Evolutionary conservation across 2,113 vertebrate species (phyloP).

Genomic region (Myotis brandtii): DNA sequence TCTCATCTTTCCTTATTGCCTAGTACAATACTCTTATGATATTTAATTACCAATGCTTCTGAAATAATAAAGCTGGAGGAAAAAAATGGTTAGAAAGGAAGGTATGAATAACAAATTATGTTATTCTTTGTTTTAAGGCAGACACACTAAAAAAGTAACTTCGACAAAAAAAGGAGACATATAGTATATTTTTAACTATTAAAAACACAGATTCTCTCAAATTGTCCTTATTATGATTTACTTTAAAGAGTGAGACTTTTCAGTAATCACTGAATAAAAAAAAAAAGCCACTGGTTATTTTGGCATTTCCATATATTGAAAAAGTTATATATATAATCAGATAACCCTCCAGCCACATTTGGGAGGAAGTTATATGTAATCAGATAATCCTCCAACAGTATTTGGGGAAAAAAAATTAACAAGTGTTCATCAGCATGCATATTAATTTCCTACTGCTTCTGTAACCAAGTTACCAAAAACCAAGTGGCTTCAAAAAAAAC

Average conservation of each 20-base stretch:
- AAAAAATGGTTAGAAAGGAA: neutral
- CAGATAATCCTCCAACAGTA: neutral
- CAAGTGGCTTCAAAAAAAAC: neutral
- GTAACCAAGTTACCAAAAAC: neutral
- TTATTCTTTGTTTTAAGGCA: neutral
- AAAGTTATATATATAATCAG: neutral
- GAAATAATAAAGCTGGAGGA: neutral
- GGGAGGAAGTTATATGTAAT: neutral
- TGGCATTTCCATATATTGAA: neutral
- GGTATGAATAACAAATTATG: neutral
- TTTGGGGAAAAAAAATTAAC: neutral
- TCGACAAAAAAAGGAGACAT: constrained; percentile 25
- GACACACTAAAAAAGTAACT: neutral
- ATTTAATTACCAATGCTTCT: neutral
- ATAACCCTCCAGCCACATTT: neutral
- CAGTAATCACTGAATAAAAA: neutral
- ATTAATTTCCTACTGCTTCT: neutral
- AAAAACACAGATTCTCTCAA: neutral
- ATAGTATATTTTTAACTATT: neutral
- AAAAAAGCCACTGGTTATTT: neutral
- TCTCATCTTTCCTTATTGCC: neutral
- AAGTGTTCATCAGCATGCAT: neutral
- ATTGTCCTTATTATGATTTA: neutral
- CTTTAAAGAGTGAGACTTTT: constrained; percentile 6
- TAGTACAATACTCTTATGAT: neutral